Evolutionary conservation across 2,797 vertebrate genomes (phyloP).

Genomic region (Remorina albescens): DNA sequence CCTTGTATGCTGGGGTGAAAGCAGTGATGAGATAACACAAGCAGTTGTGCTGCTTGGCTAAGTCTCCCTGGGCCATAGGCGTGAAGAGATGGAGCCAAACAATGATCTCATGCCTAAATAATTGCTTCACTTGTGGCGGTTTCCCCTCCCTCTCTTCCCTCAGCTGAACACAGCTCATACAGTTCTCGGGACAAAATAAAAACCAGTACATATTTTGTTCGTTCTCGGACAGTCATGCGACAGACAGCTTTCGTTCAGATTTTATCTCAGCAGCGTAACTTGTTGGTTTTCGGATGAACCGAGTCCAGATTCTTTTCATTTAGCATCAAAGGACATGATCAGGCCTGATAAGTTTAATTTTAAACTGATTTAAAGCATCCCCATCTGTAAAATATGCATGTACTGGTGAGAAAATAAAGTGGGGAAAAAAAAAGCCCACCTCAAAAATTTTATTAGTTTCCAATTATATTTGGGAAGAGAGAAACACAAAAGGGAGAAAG

Average conservation of each 20-base stretch:
- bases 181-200: conserved; percentile 77
- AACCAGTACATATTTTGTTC: conserved; percentile 72
- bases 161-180: conserved; percentile 71
- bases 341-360: conserved; percentile 27
- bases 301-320: conserved; percentile 32
- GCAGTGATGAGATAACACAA: conserved; percentile 81
- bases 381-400: conserved; percentile 1
- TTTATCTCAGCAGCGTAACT: conserved; percentile 42
- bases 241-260: conserved; percentile 60
- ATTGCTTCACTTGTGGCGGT: conserved; percentile 86
- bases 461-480: conserved; percentile 11
- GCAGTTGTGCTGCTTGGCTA: conserved; percentile 79
- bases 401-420: conserved; percentile 3
- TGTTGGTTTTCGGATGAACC: conserved; percentile 44
- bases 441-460: conserved; percentile 25
- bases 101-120: conserved; percentile 89
- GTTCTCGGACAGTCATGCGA: conserved; percentile 62
- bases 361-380: conserved; percentile 25
- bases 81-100: conserved; percentile 87
- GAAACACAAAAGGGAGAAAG: neutral
- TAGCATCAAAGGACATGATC: conserved; percentile 26
- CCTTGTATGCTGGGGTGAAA: conserved; percentile 61
- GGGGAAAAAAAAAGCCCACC: conserved; percentile 7
- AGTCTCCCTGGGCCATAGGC: conserved; percentile 84
- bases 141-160: conserved; percentile 73